phyloP scores from a whole-genome alignment of 2,797 vertebrate species.

The Poecilia wingei region DNA sequence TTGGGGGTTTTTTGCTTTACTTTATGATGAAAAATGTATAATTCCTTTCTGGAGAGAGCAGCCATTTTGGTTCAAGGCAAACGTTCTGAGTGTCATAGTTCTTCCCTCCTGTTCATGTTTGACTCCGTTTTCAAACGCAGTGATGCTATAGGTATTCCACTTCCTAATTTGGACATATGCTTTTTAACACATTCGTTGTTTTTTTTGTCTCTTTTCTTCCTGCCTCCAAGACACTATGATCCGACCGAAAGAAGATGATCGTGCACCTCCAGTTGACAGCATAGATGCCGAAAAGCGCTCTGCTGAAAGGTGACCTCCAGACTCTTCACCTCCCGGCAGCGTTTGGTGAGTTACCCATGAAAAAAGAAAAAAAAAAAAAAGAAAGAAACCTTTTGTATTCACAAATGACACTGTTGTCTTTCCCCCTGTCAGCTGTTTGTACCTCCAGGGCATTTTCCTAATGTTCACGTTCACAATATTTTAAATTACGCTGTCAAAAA shows the following conservation, averaged over 20 bases:
- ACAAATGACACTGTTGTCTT: conserved; percentile 28
- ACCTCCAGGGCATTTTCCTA: conserved; percentile 17
- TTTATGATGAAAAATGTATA: conserved; percentile 20
- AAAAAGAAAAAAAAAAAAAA: background rate
- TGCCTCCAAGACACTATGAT: conserved; percentile 66
- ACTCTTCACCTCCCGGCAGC: conserved; percentile 65
- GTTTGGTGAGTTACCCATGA: conserved; percentile 70
- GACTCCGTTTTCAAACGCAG: conserved; percentile 15
- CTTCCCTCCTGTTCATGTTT: conserved; percentile 19
- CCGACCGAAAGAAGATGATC: conserved; percentile 51
- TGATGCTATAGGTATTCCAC: conserved; percentile 33
- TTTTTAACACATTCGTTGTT: conserved; percentile 35
- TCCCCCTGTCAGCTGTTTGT: background rate
- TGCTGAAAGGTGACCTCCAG: conserved; percentile 78
- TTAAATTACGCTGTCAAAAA: conserved; percentile 32
- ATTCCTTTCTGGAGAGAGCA: conserved; percentile 7
- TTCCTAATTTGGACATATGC: conserved; percentile 57
- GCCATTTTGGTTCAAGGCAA: conserved; percentile 2
- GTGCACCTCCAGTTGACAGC: conserved; percentile 50
- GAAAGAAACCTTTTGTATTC: conserved; percentile 22
- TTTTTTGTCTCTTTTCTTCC: conserved; percentile 22
- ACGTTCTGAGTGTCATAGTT: background rate
- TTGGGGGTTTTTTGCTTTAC: background rate
- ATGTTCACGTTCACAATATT: conserved; percentile 26
- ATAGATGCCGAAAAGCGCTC: conserved; percentile 66